phyloP scores from a whole-genome alignment of 2,797 vertebrate genomes.

The Margarornis squamiger region DNA sequence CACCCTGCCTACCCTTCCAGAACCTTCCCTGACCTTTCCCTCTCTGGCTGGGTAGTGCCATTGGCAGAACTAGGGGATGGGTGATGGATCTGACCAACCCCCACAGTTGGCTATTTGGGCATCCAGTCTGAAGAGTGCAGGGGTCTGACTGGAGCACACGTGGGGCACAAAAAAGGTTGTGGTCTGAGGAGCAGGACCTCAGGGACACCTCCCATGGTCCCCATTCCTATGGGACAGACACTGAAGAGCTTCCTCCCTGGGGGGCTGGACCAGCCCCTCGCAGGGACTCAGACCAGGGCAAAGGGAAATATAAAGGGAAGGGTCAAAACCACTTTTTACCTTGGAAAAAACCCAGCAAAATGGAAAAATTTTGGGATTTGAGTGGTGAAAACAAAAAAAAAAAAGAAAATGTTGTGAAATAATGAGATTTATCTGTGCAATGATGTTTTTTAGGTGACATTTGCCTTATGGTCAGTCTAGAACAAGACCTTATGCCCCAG shows the following conservation, averaged over 20 bases:
- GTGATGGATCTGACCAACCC: neutral
- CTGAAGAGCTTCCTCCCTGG: neutral
- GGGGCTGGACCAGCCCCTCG: neutral
- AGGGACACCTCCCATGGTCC: neutral
- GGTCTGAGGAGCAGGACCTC: neutral
- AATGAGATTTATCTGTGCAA: neutral
- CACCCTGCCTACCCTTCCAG: rapidly evolving
- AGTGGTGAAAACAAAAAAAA: neutral
- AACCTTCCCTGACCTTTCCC: neutral
- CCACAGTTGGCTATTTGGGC: neutral
- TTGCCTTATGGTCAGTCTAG: neutral
- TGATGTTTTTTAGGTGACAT: neutral
- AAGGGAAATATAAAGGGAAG: neutral
- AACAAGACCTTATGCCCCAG: neutral
- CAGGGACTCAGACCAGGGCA: rapidly evolving
- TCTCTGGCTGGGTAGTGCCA: rapidly evolving
- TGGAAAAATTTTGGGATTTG: neutral
- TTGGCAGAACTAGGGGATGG: rapidly evolving
- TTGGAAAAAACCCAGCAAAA: neutral
- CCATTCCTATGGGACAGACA: neutral
- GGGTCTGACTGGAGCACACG: too few species aligned
- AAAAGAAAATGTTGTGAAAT: neutral
- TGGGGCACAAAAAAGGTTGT: neutral
- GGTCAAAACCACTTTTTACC: neutral
- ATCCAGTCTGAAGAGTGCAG: neutral